Evolutionary conservation across 2,797 vertebrate genomes (phyloP), one percentile per base, ranked within the genome.

Genomic region (Brachyrhaphis roseni): DNA sequence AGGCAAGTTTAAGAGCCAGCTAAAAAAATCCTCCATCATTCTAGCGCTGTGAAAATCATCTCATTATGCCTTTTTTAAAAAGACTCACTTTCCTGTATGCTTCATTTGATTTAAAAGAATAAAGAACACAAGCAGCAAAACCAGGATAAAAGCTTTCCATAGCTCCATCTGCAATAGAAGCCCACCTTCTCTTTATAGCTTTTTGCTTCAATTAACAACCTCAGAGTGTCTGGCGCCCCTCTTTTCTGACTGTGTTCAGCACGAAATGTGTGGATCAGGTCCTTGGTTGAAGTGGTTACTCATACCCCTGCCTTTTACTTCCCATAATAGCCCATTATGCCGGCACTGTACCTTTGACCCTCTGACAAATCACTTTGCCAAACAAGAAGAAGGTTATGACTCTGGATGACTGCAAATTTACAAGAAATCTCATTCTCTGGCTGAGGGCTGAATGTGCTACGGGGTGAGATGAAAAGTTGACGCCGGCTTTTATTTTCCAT

Each of bases 241-340:
- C 90, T 84, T 88, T 90, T 90, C 85, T 90, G 86, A 43, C 73
- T 10, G 82, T 46, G 78, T 89, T 81, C 55, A 70, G 85, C 73
- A 80, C 77, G 82, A 88, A 83, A 86, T 84, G 85, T 84, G 86
- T 84, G 39, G 84, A 83, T 77, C 74, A 43, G 84, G 86, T 70
- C 88, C 88, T 93, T 92, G 90, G 87, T 94, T 83, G 80, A 71
- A 83, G 90, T 13, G 64, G 88, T 87, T 87, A 78, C 79, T 87
- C 85, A 64, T 90, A 84, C 86, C 84, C 70, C 75, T 74, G 80
- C 51, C 78, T 86, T 80, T 92, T 91, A 92, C 90, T 89, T 82
- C 74, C 86, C 86, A 34, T 79, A 90, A 90, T 91, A 88, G 87
- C 78, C 84, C 87, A 86, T 92, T 84, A 91, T 91, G 77, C 87